Conservation (phyloP, 2,797 vertebrate genomes). For the Sebastes goodei region DNA sequence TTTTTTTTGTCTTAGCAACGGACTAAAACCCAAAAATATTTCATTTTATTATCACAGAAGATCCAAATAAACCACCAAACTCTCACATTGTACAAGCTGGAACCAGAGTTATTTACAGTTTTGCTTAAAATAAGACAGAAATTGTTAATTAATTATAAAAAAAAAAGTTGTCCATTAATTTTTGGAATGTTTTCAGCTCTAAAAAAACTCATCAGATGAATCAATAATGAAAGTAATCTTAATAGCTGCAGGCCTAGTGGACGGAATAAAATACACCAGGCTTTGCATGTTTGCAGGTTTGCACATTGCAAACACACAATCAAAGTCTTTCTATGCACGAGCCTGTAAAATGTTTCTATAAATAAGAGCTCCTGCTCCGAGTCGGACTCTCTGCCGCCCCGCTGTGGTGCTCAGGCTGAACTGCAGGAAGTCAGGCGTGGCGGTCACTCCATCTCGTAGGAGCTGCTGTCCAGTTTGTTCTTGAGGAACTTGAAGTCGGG, state of each 20-base stretch:
- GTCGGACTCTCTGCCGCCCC: slow-evolving; percentile 16
- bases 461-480: slow-evolving; percentile 62
- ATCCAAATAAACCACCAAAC: not conserved
- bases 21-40: not conserved
- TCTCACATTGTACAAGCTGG: not conserved
- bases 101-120: not conserved
- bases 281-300: not conserved
- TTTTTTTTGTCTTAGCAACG: too few relatives aligned
- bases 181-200: not conserved
- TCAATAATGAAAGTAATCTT: not conserved
- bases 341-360: not conserved
- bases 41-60: not conserved
- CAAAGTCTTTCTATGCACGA: not conserved
- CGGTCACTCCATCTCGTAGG: slow-evolving; percentile 49
- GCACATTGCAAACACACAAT: not conserved
- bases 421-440: not conserved
- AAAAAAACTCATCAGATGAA: not conserved
- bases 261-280: not conserved
- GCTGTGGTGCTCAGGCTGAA: not conserved
- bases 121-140: not conserved
- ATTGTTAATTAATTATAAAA: not conserved
- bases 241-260: not conserved
- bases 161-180: not conserved
- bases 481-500: slow-evolving; percentile 77
- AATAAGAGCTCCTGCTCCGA: not conserved